Conservation (phyloP, 2,797 vertebrate species). For the Choloepus didactylus region DNA sequence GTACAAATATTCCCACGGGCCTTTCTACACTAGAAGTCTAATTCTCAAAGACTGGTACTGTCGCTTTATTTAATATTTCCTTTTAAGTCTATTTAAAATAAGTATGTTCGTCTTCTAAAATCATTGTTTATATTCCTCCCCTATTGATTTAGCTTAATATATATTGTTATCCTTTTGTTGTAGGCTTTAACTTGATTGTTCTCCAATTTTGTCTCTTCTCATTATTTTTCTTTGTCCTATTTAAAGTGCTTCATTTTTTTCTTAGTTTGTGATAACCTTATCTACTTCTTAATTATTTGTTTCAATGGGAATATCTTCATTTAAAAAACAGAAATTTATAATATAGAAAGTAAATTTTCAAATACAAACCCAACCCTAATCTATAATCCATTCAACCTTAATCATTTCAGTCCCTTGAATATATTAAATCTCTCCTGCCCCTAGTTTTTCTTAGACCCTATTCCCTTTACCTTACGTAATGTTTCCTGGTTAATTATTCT, state of each 20-base stretch:
- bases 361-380: background rate
- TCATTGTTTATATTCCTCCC: background rate
- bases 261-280: slow-evolving; percentile 19
- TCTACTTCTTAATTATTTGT: background rate
- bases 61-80: slow-evolving; percentile 53
- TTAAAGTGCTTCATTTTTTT: slow-evolving; percentile 36
- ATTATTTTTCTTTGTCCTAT: background rate
- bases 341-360: slow-evolving; percentile 29
- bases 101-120: slow-evolving; percentile 8
- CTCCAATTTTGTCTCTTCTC: background rate
- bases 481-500: slow-evolving; percentile 3
- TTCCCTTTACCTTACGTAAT: background rate
- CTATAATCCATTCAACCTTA: background rate
- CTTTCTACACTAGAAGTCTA: background rate
- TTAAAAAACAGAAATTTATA: slow-evolving; percentile 31
- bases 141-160: slow-evolving; percentile 6
- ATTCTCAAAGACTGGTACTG: slow-evolving; percentile 2
- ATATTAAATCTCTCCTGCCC: background rate
- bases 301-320: background rate
- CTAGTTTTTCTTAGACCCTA: background rate
- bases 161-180: background rate
- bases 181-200: background rate
- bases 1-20: background rate
- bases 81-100: slow-evolving; percentile 45
- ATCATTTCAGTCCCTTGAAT: background rate